Evolutionary conservation across 37 sponge, comb jelly and placozoan genomes (phyloP).

Genomic region (Hormiphora californensis): DNA sequence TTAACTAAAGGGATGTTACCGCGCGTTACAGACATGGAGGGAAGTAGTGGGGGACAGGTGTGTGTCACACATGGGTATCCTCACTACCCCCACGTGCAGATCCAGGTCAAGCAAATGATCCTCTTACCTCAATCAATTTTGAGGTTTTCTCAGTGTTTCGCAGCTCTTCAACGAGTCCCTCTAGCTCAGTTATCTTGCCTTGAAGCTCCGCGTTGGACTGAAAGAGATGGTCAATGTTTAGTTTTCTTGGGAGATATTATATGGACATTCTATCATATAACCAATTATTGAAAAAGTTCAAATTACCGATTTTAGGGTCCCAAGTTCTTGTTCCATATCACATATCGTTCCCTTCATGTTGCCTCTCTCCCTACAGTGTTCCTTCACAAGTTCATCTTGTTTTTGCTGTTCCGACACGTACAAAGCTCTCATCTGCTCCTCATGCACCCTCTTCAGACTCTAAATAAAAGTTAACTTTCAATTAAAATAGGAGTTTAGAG

Average conservation of each 20-base stretch:
- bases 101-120: too few relatives aligned
- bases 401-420: background rate
- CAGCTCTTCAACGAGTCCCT: background rate
- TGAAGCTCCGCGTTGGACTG: background rate
- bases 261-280: background rate
- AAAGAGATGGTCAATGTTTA: background rate
- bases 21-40: too few relatives aligned
- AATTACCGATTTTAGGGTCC: background rate
- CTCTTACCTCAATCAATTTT: slow-evolving; percentile 11
- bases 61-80: too few relatives aligned
- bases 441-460: background rate
- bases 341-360: background rate
- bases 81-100: too few relatives aligned
- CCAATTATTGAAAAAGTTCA: background rate
- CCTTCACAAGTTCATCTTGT: background rate
- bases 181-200: background rate
- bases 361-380: background rate
- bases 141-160: slow-evolving; percentile 6
- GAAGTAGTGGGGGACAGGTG: too few relatives aligned
- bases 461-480: too few relatives aligned
- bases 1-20: too few relatives aligned
- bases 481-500: too few relatives aligned
- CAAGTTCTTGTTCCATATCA: background rate
- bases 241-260: background rate
- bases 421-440: slow-evolving; percentile 15